phyloP scores from a whole-genome alignment of 2,888 invertebrate species.

The Margaritifera margaritifera region DNA sequence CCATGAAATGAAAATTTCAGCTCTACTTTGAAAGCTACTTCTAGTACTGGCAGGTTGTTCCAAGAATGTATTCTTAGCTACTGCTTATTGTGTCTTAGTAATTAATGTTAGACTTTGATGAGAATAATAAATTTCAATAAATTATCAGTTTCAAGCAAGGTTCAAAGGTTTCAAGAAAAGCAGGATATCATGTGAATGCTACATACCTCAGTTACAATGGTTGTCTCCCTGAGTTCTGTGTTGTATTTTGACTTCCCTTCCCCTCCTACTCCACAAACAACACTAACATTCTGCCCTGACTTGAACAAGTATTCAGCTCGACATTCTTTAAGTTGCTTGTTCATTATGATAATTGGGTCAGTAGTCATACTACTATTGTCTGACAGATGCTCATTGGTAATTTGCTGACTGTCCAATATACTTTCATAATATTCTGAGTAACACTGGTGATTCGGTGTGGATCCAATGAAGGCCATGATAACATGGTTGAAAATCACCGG shows the following conservation, averaged over 20 bases:
- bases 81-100: too few species aligned
- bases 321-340: slow-evolving; percentile 14
- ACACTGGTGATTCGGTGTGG: slow-evolving; percentile 45
- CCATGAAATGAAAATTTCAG: too few species aligned
- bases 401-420: slow-evolving; percentile 6
- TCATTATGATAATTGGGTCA: too few species aligned
- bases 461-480: slow-evolving; percentile 63
- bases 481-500: slow-evolving; percentile 64
- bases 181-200: too few species aligned
- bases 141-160: too few species aligned
- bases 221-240: slow-evolving; percentile 31
- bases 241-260: slow-evolving; percentile 38
- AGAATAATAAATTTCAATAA: too few species aligned
- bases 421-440: slow-evolving; percentile 21
- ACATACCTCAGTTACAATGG: slow-evolving; percentile 56
- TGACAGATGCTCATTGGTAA: slow-evolving; percentile 2
- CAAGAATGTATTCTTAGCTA: too few species aligned
- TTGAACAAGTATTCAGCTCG: slow-evolving; percentile 21
- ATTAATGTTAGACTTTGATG: too few species aligned
- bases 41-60: too few species aligned
- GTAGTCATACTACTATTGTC: slow-evolving; percentile 3
- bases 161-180: too few species aligned
- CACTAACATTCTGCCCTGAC: slow-evolving; percentile 32
- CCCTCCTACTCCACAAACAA: slow-evolving; percentile 34
- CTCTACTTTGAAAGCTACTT: too few species aligned